These are phyloP conservation scores for Orthosia cruda DNA, from an alignment of 2,888 invertebrate species.

Conservation along the genomic window DNA sequence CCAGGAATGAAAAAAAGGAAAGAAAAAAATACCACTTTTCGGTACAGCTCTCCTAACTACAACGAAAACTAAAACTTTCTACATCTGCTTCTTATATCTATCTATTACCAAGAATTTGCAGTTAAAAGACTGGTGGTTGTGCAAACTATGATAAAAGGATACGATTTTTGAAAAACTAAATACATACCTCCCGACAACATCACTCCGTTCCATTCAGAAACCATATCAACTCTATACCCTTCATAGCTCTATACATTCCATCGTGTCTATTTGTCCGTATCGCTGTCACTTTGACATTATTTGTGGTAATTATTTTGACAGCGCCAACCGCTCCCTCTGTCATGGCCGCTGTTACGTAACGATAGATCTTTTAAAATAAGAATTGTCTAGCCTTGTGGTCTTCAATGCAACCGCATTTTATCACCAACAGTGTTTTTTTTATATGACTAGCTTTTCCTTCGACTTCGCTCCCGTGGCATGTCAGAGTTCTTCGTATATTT, in stretches of 20 bases:
- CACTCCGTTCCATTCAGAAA: not conserved
- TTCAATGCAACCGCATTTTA: constrained; percentile 13
- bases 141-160: too few relatives aligned
- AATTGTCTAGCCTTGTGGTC: constrained; percentile 1
- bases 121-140: too few relatives aligned
- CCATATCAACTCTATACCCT: constrained; percentile 35
- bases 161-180: too few relatives aligned
- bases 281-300: constrained; percentile 81
- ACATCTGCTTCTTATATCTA: too few relatives aligned
- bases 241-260: constrained; percentile 56
- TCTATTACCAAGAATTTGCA: too few relatives aligned
- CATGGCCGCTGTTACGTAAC: constrained; percentile 61
- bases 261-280: constrained; percentile 73
- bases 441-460: not conserved
- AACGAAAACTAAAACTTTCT: too few relatives aligned
- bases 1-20: too few relatives aligned
- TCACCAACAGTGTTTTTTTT: not conserved
- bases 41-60: too few relatives aligned
- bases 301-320: constrained; percentile 86
- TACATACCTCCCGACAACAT: too few relatives aligned
- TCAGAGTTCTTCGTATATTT: too few relatives aligned
- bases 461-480: not conserved
- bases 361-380: not conserved
- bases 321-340: constrained; percentile 69
- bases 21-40: too few relatives aligned